Base-by-base conservation (phyloP, 2,113 vertebrate species). In the Loxodonta africana region DNA sequence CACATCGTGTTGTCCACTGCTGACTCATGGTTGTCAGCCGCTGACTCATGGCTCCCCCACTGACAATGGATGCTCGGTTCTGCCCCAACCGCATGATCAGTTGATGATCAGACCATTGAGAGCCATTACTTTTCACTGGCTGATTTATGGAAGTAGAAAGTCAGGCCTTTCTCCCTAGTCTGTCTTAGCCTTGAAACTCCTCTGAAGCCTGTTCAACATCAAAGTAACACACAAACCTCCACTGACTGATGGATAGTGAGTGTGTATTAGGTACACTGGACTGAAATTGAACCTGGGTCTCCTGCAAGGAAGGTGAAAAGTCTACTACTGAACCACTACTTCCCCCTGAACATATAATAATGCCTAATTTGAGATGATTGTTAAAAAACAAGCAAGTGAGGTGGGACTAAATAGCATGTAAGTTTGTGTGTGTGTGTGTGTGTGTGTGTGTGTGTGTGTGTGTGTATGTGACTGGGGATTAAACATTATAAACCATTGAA, bases 401-500 rank as follows among this genome's bases (percentile, higher is more conserved):
- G 26, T 25, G 7, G 11, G 15, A 48, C 14, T 48, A 78, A 25
- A 28, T 46, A 28, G 12, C 25, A 48, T 11, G 18, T 78, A 78
- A 20, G 2, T n/a, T 67, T 86, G 14, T 26, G 12, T 26, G 0
- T 30, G 11, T 62, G 2, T 26, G 8, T 17, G 2, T 7, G 1
- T 21, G 26, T 76, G 30, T 23, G 0, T 77, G 5, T 2, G 7
- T 8, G 8, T 1, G 0, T 37, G 2, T 18, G 4, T 57, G 33
- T 60, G 5, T 37, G 9, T 60, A 18, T n/a, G 1, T 63, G 69
- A 41, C 33, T 48, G 18, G 28, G 65, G 1, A 57, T 37, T 84
- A 83, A 44, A 23, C 60, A 44, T 67, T 80, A 30, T 26, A 77
- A 51, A 65, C 11, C 6, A 26, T 53, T 65, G 23, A 80, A 37